These are phyloP conservation scores for Altica lythri DNA, from an alignment of 2,888 invertebrate species.

Conservation along the genomic window DNA sequence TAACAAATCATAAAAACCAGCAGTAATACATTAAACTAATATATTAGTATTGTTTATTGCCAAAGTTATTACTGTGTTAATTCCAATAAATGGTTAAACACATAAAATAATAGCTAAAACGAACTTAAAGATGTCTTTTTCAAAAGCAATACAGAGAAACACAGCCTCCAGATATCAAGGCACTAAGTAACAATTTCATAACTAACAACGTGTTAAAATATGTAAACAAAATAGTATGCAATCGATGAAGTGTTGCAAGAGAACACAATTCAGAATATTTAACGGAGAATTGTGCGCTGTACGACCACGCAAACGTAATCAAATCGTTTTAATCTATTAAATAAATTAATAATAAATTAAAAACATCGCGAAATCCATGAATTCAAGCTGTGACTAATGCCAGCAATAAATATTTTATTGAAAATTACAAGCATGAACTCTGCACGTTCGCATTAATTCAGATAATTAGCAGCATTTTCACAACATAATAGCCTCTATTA, in stretches of 20 bases:
- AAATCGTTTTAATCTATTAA: conserved; percentile 22
- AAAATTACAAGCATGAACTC: conserved; percentile 25
- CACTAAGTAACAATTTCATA: conserved; percentile 14
- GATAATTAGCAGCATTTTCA: conserved; percentile 22
- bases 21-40: too few relatives aligned
- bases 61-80: too few relatives aligned
- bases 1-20: too few relatives aligned
- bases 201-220: conserved; percentile 21
- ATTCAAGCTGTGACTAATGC: conserved; percentile 30
- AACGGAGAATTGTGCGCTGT: conserved; percentile 2
- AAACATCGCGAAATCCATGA: conserved; percentile 19
- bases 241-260: conserved; percentile 21
- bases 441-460: conserved; percentile 28
- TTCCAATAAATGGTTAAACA: too few relatives aligned
- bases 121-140: too few relatives aligned
- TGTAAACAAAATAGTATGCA: conserved; percentile 26
- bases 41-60: too few relatives aligned
- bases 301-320: conserved; percentile 8
- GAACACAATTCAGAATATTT: conserved; percentile 24
- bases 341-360: conserved; percentile 11
- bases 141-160: conserved; percentile 2
- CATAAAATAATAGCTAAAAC: too few relatives aligned
- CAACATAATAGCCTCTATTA: conserved; percentile 20
- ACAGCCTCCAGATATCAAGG: conserved; percentile 12
- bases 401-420: conserved; percentile 28